These are phyloP conservation scores for Archaeoteleia sp. DNA, from an alignment of 2,888 invertebrate species.

Conservation along the genomic window DNA sequence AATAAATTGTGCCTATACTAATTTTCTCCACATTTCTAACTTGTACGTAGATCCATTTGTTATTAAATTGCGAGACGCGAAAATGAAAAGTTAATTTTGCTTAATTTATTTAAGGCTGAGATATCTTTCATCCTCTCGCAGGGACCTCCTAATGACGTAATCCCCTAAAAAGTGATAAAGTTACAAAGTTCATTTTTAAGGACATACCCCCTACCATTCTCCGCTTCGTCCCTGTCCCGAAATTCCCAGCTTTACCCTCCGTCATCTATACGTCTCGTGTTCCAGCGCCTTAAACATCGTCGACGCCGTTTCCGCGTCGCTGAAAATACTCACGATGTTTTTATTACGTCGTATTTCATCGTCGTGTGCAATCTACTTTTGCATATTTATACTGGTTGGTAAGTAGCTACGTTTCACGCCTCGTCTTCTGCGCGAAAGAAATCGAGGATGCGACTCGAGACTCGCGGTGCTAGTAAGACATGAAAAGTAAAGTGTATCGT, in stretches of 20 bases:
- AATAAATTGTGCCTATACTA: too few relatives aligned
- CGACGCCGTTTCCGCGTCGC: slow-evolving; percentile 58
- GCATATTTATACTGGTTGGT: slow-evolving; percentile 68
- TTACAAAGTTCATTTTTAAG: slow-evolving; percentile 71
- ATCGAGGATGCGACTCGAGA: slow-evolving; percentile 16
- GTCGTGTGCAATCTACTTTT: slow-evolving; percentile 63
- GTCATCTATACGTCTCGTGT: slow-evolving; percentile 49
- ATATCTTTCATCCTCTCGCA: slow-evolving; percentile 33
- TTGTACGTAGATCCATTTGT: too few relatives aligned
- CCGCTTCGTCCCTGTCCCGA: slow-evolving; percentile 33
- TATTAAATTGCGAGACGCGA: background rate
- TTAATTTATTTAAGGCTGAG: slow-evolving; percentile 70
- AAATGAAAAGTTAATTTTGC: slow-evolving; percentile 65
- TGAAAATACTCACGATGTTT: slow-evolving; percentile 66
- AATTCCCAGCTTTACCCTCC: slow-evolving; percentile 51
- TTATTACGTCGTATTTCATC: slow-evolving; percentile 70
- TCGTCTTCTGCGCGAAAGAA: slow-evolving; percentile 40
- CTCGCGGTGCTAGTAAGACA: background rate
- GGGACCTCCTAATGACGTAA: slow-evolving; percentile 65
- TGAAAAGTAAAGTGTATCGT: background rate
- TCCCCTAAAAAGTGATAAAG: slow-evolving; percentile 71
- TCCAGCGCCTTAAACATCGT: slow-evolving; percentile 45
- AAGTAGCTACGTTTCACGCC: slow-evolving; percentile 59
- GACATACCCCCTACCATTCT: slow-evolving; percentile 53
- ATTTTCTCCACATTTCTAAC: too few relatives aligned